Evolutionary conservation across 1,140 invertebrate genomes (phyloP).

Genomic region (Melitaea cinxia): DNA sequence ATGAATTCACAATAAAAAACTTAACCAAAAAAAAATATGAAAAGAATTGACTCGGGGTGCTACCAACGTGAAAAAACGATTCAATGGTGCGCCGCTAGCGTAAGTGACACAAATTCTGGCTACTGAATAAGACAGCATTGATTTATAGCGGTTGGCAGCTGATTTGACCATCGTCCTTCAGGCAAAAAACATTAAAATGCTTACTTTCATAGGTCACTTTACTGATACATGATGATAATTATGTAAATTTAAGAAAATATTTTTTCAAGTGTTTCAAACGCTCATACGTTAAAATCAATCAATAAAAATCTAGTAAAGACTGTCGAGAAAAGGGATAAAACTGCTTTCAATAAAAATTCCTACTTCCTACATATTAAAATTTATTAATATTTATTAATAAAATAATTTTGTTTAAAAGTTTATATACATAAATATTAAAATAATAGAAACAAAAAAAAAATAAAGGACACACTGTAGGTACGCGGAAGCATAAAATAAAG

Average conservation of each 20-base stretch:
- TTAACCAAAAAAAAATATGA: constrained; percentile 18
- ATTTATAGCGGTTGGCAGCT: constrained; percentile 58
- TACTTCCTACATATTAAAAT: too few relatives aligned
- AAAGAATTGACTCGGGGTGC: constrained; percentile 12
- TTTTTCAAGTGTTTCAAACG: too few relatives aligned
- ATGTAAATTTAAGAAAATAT: background rate
- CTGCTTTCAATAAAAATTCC: too few relatives aligned
- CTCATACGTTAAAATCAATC: too few relatives aligned
- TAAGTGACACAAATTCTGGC: constrained; percentile 35
- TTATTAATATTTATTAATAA: too few relatives aligned
- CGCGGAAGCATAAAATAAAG: background rate
- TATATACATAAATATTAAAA: too few relatives aligned
- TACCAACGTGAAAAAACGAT: constrained; percentile 9
- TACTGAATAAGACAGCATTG: constrained; percentile 47
- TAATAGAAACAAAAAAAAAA: too few relatives aligned
- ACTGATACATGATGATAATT: background rate
- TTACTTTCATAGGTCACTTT: constrained; percentile 64
- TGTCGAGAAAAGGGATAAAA: too few relatives aligned
- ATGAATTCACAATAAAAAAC: too few relatives aligned
- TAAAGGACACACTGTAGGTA: too few relatives aligned
- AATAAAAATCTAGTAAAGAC: too few relatives aligned
- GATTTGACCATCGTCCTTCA: constrained; percentile 34
- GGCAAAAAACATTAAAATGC: constrained; percentile 43
- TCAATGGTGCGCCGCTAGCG: constrained; percentile 14
- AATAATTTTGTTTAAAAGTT: too few relatives aligned